Base-by-base conservation (phyloP, 2,888 invertebrate genomes). In the Halocaridina rubra region DNA sequence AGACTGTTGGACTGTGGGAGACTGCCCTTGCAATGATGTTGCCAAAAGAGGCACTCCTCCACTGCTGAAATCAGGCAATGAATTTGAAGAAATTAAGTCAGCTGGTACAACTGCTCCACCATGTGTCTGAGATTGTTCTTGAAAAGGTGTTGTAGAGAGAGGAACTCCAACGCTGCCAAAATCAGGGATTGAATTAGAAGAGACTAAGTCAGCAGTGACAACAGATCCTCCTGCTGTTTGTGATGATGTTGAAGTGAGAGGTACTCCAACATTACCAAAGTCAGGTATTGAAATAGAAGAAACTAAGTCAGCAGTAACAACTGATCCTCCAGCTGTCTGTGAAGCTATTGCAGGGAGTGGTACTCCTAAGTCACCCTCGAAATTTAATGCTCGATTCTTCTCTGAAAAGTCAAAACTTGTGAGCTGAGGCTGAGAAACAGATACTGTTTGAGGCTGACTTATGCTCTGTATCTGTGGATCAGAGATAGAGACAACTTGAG, bases 401-500 rank as follows among this genome's bases (percentile, higher is more conserved):
- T n/a, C n/a, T n/a, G n/a, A n/a, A n/a, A n/a, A n/a, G 13, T 59
- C 59, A 22, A 59, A 59, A 59, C 13, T 59, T 3, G 3, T 59
- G 59, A 59, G 22, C 67, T 67, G 74, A 33, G 33, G 46, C 74
- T 74, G 39, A 8, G 46, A 74, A 16, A 74, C 3, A 27, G 19
- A 33, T 24, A 39, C 33, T 13, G 10, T 16, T 46, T n/a, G n/a
- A 24, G 76, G 59, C 30, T 80, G 19, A 7, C 79, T 57, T 24
- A 71, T 57, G 7, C 32, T 53, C 30, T 80, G 39, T 13, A 74
- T 30, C 30, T 81, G 61, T 5, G 81, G 69, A 22, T 27, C 7
- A 13, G 57, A 57, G 8, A 71, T 13, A 7, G 61, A 82, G n/a
- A 78, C 71, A 8, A 76, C 22, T 53, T 81, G 81, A 10, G 81